Evolutionary conservation across 2,888 invertebrate species (phyloP), one percentile per base, ranked within the genome.

Genomic region (Watsonalla cultraria): DNA sequence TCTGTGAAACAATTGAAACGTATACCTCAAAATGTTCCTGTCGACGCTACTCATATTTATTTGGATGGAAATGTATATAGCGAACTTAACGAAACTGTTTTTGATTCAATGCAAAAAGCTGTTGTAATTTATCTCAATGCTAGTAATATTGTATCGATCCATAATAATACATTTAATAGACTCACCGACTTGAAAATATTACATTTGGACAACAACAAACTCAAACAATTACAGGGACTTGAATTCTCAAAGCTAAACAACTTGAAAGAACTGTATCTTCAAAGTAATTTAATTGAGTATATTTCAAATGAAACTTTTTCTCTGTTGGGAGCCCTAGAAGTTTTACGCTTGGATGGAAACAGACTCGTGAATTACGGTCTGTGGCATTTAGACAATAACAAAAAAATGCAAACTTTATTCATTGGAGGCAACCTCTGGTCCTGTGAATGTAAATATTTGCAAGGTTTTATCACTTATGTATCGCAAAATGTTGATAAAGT

Each of bases 1-100:
- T 96, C 96, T 70, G 93, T 94, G 47, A 94, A 96, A 83, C 92
- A 93, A 84, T 93, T 95, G 74, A 91, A 91, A 62, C 92, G 93
- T 68, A 92, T 97, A 65, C 97, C 98, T 6, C 92, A 93, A 37
- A 93, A 95, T 60, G 94, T 98, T 72, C 98, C 98, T 8, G 95
- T 96, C 92, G 97, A 97, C 78, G 96, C 97, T 6, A 98, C 98
- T 50, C 97, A 98, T 80, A 93, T 98, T 56, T 97, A 97, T 83
- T 89, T 98, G 71, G 98, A 98, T 80, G 98, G 98, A 52, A 97
- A 98, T 87, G 93, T 95, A 75, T 93, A 98, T 71, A 94, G 93
- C 51, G 94, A 95, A 72, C 87, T 98, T 56, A 93, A 89, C 68
- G 84, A 85, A 65, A 84, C 88, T 74, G 78, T 84, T 77, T 88